A percentile compares a stretch with the other conserved stretches of the same genome.
phyloP scores from a whole-genome alignment of 1,140 invertebrate species.

The Nymphalis io region DNA sequence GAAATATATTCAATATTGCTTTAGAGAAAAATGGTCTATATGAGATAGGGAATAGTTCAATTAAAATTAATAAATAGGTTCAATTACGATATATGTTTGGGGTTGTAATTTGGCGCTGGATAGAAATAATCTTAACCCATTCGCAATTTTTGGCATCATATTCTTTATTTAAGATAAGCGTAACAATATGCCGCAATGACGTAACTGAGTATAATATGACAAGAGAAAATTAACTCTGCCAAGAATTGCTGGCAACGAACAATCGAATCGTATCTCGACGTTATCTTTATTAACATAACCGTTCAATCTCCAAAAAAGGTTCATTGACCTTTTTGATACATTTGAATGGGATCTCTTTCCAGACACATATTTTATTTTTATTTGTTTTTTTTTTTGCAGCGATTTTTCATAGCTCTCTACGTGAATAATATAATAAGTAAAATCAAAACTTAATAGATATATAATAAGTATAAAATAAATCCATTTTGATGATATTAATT shows the following conservation, averaged over 20 bases:
- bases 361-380: neutral
- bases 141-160: neutral
- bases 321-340: neutral
- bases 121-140: neutral
- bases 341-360: neutral
- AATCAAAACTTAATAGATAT: no score
- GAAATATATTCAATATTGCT: no score
- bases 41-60: no score
- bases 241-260: conserved; percentile 32
- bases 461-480: no score
- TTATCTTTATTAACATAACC: conserved; percentile 3
- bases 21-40: no score
- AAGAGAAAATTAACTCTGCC: conserved; percentile 23
- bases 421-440: no score
- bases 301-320: neutral
- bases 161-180: conserved; percentile 8
- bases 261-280: conserved; percentile 18
- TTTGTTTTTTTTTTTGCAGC: no score
- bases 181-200: conserved; percentile 14
- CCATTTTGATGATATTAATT: no score
- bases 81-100: no score
- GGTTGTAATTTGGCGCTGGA: no score
- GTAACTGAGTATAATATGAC: conserved; percentile 7
- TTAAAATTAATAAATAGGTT: no score
- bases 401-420: no score